Evolutionary conservation across 2,113 vertebrate genomes (phyloP).

Genomic region (Mionectes macconnelli): DNA sequence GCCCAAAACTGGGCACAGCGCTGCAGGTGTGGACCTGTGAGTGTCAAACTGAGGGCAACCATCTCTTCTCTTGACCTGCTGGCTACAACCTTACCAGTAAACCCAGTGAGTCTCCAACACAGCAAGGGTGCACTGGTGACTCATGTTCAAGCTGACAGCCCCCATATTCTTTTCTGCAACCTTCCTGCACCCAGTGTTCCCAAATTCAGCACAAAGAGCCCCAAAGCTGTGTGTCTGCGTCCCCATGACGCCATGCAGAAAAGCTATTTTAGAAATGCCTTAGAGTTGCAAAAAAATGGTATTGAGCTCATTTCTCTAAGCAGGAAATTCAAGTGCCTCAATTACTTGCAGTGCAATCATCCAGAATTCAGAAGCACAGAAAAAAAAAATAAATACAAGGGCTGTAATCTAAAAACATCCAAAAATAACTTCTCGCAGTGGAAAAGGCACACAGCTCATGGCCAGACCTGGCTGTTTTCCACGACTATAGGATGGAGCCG

Average conservation of each 20-base stretch:
- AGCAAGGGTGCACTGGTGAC: background rate
- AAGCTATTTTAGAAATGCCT: conserved; percentile 42
- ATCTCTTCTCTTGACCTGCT: background rate
- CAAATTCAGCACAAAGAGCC: background rate
- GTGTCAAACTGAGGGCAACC: background rate
- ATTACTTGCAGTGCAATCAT: conserved; percentile 30
- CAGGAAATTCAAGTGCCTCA: conserved; percentile 48
- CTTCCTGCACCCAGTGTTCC: background rate
- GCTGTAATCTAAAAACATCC: conserved; percentile 38
- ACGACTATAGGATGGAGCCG: background rate
- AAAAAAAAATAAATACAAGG: background rate
- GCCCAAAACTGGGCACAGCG: background rate
- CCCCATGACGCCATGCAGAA: rapidly evolving
- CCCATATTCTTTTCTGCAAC: background rate
- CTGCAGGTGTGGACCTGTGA: no score
- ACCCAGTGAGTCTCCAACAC: background rate
- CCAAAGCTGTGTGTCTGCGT: background rate
- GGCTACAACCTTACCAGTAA: background rate
- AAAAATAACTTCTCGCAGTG: background rate
- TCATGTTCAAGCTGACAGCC: background rate
- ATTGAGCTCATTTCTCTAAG: background rate
- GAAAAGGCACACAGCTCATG: conserved; percentile 35
- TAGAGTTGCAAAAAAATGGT: background rate
- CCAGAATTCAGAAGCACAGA: conserved; percentile 35
- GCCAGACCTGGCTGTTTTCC: conserved; percentile 4